Conservation (phyloP, 2,888 invertebrate species). For the Dicroscelio sp. region DNA sequence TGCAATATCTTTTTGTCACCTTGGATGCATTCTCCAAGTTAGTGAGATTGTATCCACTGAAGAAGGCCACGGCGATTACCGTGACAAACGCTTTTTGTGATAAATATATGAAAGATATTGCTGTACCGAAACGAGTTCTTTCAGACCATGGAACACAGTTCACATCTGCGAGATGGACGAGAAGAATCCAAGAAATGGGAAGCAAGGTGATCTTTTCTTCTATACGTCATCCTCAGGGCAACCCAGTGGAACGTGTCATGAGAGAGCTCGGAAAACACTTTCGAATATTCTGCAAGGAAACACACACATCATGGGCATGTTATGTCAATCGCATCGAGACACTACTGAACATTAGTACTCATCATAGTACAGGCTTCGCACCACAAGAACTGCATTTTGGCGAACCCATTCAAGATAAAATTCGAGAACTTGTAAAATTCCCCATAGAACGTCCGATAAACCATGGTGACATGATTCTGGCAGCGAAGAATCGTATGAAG, state of each 20-base stretch:
- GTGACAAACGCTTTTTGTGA: slow-evolving; percentile 51
- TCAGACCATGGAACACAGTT: slow-evolving; percentile 73
- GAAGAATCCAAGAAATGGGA: not conserved
- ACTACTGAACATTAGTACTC: slow-evolving; percentile 34
- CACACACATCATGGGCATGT: slow-evolving; percentile 33
- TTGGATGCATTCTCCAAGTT: slow-evolving; percentile 33
- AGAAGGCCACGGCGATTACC: slow-evolving; percentile 74
- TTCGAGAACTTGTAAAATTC: not conserved
- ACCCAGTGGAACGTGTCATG: slow-evolving; percentile 81
- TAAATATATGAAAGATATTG: slow-evolving; percentile 16
- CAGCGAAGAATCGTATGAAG: not conserved
- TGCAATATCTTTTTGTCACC: slow-evolving; percentile 40
- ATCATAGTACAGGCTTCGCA: slow-evolving; percentile 39
- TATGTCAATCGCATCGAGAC: not conserved
- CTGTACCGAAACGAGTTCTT: slow-evolving; percentile 46
- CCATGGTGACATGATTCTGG: not conserved
- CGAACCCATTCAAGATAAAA: not conserved
- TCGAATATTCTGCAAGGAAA: slow-evolving; percentile 37
- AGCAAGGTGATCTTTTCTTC: slow-evolving; percentile 39
- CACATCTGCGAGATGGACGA: slow-evolving; percentile 73
- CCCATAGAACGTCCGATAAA: not conserved
- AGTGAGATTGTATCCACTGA: slow-evolving; percentile 52
- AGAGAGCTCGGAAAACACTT: slow-evolving; percentile 71
- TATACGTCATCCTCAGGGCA: slow-evolving; percentile 79
- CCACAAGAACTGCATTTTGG: slow-evolving; percentile 53